phyloP scores from a whole-genome alignment of 2,797 vertebrate genomes.

The Gephyroberyx darwinii region DNA sequence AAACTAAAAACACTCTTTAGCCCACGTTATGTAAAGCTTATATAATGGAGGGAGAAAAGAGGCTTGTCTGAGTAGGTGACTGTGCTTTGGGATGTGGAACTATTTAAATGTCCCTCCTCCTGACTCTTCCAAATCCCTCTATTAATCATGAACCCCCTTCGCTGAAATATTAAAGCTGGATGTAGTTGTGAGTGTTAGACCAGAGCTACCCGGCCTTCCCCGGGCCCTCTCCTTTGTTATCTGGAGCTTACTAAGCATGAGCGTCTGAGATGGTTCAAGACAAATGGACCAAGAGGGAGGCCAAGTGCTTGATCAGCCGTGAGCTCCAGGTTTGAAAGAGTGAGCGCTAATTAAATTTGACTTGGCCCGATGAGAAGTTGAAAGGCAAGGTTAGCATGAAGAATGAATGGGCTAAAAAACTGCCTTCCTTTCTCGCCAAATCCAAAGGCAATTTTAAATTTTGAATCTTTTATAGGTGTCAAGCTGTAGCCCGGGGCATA shows the following conservation, averaged over 20 bases:
- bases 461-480: slow-evolving; percentile 3
- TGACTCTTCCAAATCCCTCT: slow-evolving; percentile 60
- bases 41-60: slow-evolving; percentile 59
- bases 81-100: slow-evolving; percentile 48
- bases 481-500: slow-evolving; percentile 6
- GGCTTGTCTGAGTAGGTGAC: slow-evolving; percentile 52
- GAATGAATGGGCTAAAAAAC: slow-evolving; percentile 55
- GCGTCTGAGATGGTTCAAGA: slow-evolving; percentile 65
- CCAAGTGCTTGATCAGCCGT: slow-evolving; percentile 71
- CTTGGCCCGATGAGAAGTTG: slow-evolving; percentile 67
- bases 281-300: slow-evolving; percentile 70
- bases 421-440: slow-evolving; percentile 27
- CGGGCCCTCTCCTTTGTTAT: slow-evolving; percentile 56
- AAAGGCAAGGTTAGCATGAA: slow-evolving; percentile 64
- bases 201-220: slow-evolving; percentile 51
- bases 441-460: slow-evolving; percentile 19
- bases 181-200: slow-evolving; percentile 53
- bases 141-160: slow-evolving; percentile 71
- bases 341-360: slow-evolving; percentile 75
- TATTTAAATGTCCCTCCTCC: slow-evolving; percentile 66
- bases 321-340: slow-evolving; percentile 73
- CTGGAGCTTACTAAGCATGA: slow-evolving; percentile 62
- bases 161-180: slow-evolving; percentile 72
- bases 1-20: slow-evolving; percentile 36
- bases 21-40: slow-evolving; percentile 71